Percentiles rank a stretch among this genome's conserved stretches.
phyloP scores from a whole-genome alignment of 2,113 vertebrate genomes.

The Vulpes lagopus region DNA sequence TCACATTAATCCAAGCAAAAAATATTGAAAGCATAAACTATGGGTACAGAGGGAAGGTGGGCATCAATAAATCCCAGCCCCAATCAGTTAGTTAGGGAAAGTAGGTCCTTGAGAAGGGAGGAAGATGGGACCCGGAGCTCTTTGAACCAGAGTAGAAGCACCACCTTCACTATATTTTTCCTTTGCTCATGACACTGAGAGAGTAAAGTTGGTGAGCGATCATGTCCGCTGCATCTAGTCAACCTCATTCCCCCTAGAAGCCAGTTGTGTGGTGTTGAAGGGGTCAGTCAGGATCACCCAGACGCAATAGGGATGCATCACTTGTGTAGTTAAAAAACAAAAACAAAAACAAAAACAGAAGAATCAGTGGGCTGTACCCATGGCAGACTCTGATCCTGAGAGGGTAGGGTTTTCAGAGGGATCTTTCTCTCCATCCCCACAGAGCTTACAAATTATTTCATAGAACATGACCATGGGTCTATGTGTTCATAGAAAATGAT shows the following conservation, averaged over 20 bases:
- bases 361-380: background rate
- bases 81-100: background rate
- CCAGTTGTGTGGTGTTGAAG: background rate
- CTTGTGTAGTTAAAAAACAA: background rate
- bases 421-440: background rate
- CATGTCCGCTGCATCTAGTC: background rate
- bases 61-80: background rate
- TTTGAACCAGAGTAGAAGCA: background rate
- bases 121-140: background rate
- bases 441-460: background rate
- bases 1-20: background rate
- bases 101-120: background rate
- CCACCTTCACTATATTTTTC: background rate
- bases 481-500: background rate
- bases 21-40: background rate
- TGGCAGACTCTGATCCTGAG: background rate
- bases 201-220: background rate
- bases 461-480: background rate
- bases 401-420: background rate
- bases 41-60: background rate
- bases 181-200: background rate
- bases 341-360: background rate
- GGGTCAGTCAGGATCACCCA: background rate
- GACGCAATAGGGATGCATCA: background rate
- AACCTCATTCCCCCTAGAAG: background rate